phyloP scores from a whole-genome alignment of 53 echinoderm and acorn worm species.

The Holothuria scabra region DNA sequence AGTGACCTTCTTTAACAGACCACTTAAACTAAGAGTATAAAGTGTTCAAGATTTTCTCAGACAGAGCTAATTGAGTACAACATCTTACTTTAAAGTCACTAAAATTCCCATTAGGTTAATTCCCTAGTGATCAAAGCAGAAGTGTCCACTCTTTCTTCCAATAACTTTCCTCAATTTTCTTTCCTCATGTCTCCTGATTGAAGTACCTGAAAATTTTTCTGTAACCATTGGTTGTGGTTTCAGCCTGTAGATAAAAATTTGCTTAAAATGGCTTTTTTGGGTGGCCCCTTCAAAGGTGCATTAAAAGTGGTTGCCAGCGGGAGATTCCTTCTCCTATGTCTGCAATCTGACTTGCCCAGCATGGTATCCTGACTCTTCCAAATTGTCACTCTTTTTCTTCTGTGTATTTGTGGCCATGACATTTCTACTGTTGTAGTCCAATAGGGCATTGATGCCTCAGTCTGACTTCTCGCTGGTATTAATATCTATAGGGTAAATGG shows the following conservation, averaged over 20 bases:
- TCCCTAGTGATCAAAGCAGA: too few relatives aligned
- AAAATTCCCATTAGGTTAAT: too few relatives aligned
- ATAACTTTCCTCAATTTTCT: too few relatives aligned
- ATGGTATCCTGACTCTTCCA: background rate
- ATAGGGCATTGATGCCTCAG: too few relatives aligned
- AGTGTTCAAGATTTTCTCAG: too few relatives aligned
- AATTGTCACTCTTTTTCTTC: background rate
- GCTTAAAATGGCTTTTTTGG: background rate
- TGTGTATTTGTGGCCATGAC: conserved; percentile 2
- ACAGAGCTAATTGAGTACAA: too few relatives aligned
- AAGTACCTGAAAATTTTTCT: background rate
- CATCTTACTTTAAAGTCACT: too few relatives aligned
- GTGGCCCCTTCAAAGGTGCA: conserved; percentile 13
- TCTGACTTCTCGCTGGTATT: too few relatives aligned
- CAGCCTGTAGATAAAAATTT: background rate
- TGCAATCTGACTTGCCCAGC: conserved; percentile 24
- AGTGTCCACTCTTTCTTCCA: too few relatives aligned
- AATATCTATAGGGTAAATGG: too few relatives aligned
- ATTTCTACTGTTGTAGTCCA: background rate
- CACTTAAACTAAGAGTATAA: too few relatives aligned
- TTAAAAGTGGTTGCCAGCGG: conserved; percentile 23
- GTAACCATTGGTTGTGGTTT: background rate
- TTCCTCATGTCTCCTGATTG: background rate
- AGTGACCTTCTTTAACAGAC: too few relatives aligned
- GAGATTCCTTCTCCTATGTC: background rate